Evolutionary conservation across 2,797 vertebrate species (phyloP).

Genomic region (Anolis apletophallus): DNA sequence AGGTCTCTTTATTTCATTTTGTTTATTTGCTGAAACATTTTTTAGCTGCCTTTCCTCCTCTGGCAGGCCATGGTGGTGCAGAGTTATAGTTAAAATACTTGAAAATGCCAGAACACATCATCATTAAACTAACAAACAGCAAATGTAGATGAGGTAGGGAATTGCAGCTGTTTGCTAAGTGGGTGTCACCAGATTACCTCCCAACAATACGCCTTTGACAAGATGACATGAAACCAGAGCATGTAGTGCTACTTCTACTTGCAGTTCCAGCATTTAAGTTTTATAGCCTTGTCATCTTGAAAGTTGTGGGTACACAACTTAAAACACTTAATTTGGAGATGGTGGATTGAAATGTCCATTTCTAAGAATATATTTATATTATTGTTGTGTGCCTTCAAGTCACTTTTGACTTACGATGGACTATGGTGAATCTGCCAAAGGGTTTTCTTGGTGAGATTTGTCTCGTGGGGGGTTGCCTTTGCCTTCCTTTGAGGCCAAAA

Average conservation of each 20-base stretch:
- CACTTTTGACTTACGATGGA: too few species aligned
- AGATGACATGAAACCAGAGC: background rate
- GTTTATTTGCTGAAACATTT: background rate
- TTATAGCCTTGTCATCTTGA: too few species aligned
- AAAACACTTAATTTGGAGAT: too few species aligned
- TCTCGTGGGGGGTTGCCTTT: too few species aligned
- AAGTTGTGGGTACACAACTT: background rate
- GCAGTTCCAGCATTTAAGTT: background rate
- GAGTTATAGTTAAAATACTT: background rate
- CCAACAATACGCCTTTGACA: background rate
- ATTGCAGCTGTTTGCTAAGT: slow-evolving; percentile 54
- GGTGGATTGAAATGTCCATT: too few species aligned
- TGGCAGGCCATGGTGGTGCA: background rate
- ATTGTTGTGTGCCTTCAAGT: too few species aligned
- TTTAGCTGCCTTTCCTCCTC: background rate
- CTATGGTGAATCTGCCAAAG: too few species aligned
- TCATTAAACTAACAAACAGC: background rate
- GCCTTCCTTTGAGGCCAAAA: too few species aligned
- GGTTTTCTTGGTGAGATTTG: too few species aligned
- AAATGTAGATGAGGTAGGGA: slow-evolving; percentile 10
- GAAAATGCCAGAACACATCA: background rate
- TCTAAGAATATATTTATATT: too few species aligned
- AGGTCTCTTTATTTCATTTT: slow-evolving; percentile 47
- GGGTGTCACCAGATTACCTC: slow-evolving; percentile 24
- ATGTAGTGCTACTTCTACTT: background rate